Percentiles rank a stretch among this genome's conserved stretches.
Conservation (phyloP, 2,113 vertebrate species). For the Bos indicus region DNA sequence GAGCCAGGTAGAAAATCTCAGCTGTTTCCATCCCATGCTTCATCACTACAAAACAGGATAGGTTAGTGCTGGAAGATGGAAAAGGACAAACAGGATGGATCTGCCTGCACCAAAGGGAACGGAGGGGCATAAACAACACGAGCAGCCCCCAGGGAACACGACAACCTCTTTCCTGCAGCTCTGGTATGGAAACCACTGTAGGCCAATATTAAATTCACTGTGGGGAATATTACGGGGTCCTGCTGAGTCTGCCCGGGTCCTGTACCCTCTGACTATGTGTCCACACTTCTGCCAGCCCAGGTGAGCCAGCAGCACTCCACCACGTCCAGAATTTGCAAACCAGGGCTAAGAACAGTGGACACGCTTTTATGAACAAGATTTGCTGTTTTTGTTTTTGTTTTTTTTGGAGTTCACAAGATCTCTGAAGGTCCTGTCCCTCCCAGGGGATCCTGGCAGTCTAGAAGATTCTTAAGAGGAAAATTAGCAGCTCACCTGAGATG, state of each 20-base stretch:
- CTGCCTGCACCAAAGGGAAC: background rate
- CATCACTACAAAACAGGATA: too few relatives aligned
- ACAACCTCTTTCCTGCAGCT: background rate
- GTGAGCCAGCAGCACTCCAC: background rate
- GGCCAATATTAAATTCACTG: background rate
- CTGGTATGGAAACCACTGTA: background rate
- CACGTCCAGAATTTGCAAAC: background rate
- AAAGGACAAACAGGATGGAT: background rate
- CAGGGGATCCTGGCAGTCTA: background rate
- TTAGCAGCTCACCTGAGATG: background rate
- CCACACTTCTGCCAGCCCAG: background rate
- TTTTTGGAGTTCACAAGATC: background rate
- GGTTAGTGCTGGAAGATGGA: rapidly evolving
- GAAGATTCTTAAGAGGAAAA: background rate
- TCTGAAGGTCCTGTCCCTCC: background rate
- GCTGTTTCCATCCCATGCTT: background rate
- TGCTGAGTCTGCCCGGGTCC: background rate
- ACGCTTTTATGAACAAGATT: background rate
- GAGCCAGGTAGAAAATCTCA: background rate
- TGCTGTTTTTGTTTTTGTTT: background rate
- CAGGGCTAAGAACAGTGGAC: background rate
- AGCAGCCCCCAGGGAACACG: background rate
- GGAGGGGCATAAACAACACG: background rate
- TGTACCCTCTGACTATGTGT: rapidly evolving
- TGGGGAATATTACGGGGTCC: background rate